Conservation (phyloP, 1,140 invertebrate species). For the Tribolium madens region DNA sequence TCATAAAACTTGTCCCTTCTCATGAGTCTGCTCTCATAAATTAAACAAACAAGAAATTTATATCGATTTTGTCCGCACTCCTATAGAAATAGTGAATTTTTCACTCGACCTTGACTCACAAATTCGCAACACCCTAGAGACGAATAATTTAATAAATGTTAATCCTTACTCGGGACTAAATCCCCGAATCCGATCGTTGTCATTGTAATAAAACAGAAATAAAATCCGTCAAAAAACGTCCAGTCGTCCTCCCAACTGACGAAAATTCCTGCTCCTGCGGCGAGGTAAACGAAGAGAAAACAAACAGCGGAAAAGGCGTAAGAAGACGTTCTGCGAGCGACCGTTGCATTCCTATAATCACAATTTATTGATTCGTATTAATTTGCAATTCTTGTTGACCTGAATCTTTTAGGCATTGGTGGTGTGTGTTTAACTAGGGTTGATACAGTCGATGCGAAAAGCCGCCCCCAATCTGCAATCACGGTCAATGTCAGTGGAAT, state of each 20-base stretch:
- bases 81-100: not conserved
- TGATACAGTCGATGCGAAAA: slow-evolving; percentile 86
- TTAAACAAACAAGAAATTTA: not conserved
- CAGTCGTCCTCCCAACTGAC: slow-evolving; percentile 86
- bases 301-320: slow-evolving; percentile 78
- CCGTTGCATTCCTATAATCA: slow-evolving; percentile 51
- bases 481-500: slow-evolving; percentile 94
- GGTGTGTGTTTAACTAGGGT: slow-evolving; percentile 73
- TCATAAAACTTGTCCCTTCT: slow-evolving; percentile 9
- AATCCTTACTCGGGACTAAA: slow-evolving; percentile 83
- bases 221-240: slow-evolving; percentile 93
- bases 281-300: slow-evolving; percentile 82
- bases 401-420: slow-evolving; percentile 59
- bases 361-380: not conserved
- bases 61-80: not conserved
- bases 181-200: slow-evolving; percentile 95
- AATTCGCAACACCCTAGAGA: not conserved
- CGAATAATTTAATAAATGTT: not conserved
- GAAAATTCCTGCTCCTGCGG: slow-evolving; percentile 80
- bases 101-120: not conserved
- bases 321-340: slow-evolving; percentile 65
- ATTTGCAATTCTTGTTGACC: slow-evolving; percentile 49
- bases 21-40: not conserved
- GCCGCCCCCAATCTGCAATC: slow-evolving; percentile 90
- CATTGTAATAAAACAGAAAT: slow-evolving; percentile 96